Evolutionary conservation across 2,888 invertebrate species (phyloP).

Genomic region (Aphodius sticticus): DNA sequence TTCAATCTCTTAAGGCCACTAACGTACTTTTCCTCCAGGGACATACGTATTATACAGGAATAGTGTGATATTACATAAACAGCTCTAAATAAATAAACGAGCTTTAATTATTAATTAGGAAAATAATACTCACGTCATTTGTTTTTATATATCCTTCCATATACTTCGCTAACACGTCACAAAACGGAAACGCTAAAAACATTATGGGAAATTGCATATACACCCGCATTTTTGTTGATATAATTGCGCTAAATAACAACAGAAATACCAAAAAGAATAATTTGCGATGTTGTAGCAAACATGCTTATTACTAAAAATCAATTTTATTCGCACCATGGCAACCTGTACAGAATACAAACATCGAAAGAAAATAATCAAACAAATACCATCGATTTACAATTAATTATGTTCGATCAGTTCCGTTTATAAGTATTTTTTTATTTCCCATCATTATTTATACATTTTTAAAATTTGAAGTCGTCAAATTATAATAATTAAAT

Average conservation of each 20-base stretch:
- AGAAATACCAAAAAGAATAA: background rate
- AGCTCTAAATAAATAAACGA: background rate
- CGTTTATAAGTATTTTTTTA: too few species aligned
- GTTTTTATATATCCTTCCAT: constrained; percentile 70
- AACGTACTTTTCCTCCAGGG: too few species aligned
- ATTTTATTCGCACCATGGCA: background rate
- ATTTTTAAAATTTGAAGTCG: too few species aligned
- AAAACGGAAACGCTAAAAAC: background rate
- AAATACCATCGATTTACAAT: background rate
- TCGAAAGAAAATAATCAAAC: background rate
- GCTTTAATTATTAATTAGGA: constrained; percentile 25
- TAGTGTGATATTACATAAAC: too few species aligned
- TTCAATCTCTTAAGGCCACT: too few species aligned
- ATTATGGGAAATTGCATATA: background rate
- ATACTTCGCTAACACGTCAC: constrained; percentile 60
- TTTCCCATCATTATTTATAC: too few species aligned
- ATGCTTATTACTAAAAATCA: background rate
- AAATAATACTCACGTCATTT: constrained; percentile 61
- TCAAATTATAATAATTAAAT: too few species aligned
- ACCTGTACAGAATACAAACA: background rate
- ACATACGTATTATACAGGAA: too few species aligned
- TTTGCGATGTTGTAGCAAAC: background rate
- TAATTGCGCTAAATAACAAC: background rate
- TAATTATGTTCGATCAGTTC: too few species aligned
- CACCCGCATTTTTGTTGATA: background rate